Base-by-base conservation (phyloP, 2,797 vertebrate species). In the Micropoecilia bifurca region DNA sequence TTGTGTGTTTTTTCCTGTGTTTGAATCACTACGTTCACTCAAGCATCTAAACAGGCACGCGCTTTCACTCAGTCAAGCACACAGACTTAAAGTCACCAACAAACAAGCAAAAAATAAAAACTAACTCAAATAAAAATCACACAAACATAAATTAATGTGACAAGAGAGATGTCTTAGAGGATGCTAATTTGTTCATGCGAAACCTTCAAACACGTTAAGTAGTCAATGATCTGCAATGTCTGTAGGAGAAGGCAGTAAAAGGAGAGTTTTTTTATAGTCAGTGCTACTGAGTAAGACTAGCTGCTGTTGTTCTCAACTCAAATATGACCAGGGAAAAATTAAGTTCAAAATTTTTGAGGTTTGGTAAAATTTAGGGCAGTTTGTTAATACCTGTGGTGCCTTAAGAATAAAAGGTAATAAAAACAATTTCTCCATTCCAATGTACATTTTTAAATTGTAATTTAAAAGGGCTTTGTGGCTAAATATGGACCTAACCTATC, bases 1-100 rank as follows among this genome's bases (percentile, higher is more conserved):
- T 41, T 8, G 7, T 41, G 7, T 86, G 77, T 66, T 80, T 80
- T 73, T 87, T 78, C 87, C 74, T 75, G 68, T 81, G 83, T 90
- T 80, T 33, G 69, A 7, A 25, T 81, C 76, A 75, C 43, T 79
- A 77, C 76, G 50, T 28, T 79, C 85, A 87, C 83, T 77, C 83
- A 66, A 45, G 75, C 80, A 22, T 75, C 78, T 68, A n/a, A 68
- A 68, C 66, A 43, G 66, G 4, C 68, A 46, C n/a, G 16, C 68
- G 28, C 68, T 75, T 73, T 71, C 82, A 81, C 71, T 66, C 68
- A 9, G 36, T 68, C 90, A 85, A 72, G 80, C 86, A 87, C 77
- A 82, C 85, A 84, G 80, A 89, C 76, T 8, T n/a, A 85, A 80
- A 55, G 20, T 14, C 73, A 74, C 28, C 25, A 28, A 30, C 41